Conservation (phyloP, 2,888 invertebrate genomes). For the Cephus rjabovi region DNA sequence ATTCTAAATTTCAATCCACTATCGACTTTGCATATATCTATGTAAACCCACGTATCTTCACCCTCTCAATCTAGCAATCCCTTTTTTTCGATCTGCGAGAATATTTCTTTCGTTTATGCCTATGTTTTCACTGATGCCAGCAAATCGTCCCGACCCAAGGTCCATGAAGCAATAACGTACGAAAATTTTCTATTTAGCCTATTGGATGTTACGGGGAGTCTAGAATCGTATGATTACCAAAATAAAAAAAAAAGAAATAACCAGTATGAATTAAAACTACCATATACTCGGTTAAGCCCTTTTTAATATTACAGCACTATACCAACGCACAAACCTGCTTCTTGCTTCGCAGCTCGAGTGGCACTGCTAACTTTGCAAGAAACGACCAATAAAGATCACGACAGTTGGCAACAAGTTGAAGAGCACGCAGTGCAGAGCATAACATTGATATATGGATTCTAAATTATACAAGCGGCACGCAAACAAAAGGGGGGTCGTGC, state of each 20-base stretch:
- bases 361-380: neutral
- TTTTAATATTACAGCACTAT: neutral
- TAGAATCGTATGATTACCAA: neutral
- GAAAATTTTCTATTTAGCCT: neutral
- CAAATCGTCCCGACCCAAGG: neutral
- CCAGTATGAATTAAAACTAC: neutral
- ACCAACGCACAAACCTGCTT: neutral
- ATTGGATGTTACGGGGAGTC: neutral
- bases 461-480: neutral
- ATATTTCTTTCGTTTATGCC: neutral
- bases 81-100: neutral
- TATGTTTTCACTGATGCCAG: neutral
- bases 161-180: neutral
- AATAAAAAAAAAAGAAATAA: neutral
- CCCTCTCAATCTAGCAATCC: slow-evolving; percentile 1
- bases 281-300: neutral
- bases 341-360: neutral
- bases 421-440: neutral
- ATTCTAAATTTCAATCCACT: slow-evolving; percentile 1
- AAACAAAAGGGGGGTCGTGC: neutral
- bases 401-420: neutral
- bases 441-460: neutral
- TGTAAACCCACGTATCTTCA: neutral
- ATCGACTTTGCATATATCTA: neutral
- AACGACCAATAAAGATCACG: neutral